Base-by-base conservation (phyloP, 2,888 invertebrate species). In the Tortrix viridana region DNA sequence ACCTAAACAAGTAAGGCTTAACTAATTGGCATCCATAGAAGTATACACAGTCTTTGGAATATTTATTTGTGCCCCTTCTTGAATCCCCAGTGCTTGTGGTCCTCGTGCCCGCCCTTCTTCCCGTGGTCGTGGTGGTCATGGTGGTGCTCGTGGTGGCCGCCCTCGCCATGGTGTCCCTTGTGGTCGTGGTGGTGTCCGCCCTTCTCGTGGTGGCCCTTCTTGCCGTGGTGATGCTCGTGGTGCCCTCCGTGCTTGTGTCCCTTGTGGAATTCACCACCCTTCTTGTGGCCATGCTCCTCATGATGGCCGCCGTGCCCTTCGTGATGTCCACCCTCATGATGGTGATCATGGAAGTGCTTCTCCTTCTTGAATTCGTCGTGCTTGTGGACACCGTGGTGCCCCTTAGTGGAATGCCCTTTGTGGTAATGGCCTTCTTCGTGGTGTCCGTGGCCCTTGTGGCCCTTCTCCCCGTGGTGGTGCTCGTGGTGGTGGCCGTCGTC, bases 361-460 rank as follows among this genome's bases (percentile, higher is more conserved):
- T 97, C 95, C 80, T 97, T 97, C 82, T 96, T 96, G 86, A 94
- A 96, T 86, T 97, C 97, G 83, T 97, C 96, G 70, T 96, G 89
- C 80, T 97, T 97, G 86, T 97, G 96, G 3, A 97, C 94, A 72
- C 96, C 95, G 77, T 97, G 97, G 73, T 96, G 96, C 62, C 97
- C 96, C 81, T 97, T 96, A 69, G 96, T 97, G 72, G 95, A 95
- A 85, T 97, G 96, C 0, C 97, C 97, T 77, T 97, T 97, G 69
- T 96, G 96, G 83, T 95, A 97, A 71, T 94, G 94, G 2, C 96
- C 96, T 69, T 92, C 83, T 66, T 92, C 92, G 67, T 93, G 91
- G 63, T 89, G 90, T 0, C 89, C 88, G 63, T 89, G 89, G 1
- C 94, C 94, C 70, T 94, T 94, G 74, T 94, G 93, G 1, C 94